Base-by-base conservation (phyloP, 2,888 invertebrate species). In the Uropetala carovei region DNA sequence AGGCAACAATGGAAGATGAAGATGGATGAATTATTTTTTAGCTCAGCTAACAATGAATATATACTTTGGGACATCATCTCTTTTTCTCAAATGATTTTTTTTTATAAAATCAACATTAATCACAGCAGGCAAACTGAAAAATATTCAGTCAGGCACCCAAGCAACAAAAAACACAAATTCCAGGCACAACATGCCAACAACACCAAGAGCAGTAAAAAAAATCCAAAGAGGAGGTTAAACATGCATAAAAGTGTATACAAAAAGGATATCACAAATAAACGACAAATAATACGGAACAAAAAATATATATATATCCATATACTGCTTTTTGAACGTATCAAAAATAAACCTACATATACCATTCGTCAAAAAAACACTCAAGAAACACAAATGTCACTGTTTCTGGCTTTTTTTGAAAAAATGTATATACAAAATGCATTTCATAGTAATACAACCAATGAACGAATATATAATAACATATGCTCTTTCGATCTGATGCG, bases 41-140 rank as follows among this genome's bases (percentile, higher is more conserved):
- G 89, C 89, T 89, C 89, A 64, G 89, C 89, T 89, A 89, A 89
- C 89, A 89, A 89, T 89, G 89, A 89, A 68, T 89, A 89, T 89
- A 89, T 64, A 89, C 89, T 89, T 89, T 89, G 89, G 89, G 89
- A 89, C 64, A 89, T 89, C 16, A 89, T 89, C 89, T 89, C 89
- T 89, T 89, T 89, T 89, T 89, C 89, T 89, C 89, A 89, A 89
- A 18, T 30, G 43, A 89, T 89, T n/a, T 68, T 68, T 68, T 89
- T 43, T 43, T 43, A 43, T 64, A 89, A 89, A 89, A 89, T 89
- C 89, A 89, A 89, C 89, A 89, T 89, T 89, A 89, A 89, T 64
- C 89, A 89, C 43, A 68, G 89, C 89, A 89, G 89, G 89, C 89
- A 89, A 89, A 89, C 89, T 89, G 89, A 89, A 89, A n/a, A 89